A percentile compares a stretch with the other conserved stretches of the same genome.
These are phyloP conservation scores for Ips nitidus DNA, from an alignment of 1,140 invertebrate species.

Conservation along the genomic window DNA sequence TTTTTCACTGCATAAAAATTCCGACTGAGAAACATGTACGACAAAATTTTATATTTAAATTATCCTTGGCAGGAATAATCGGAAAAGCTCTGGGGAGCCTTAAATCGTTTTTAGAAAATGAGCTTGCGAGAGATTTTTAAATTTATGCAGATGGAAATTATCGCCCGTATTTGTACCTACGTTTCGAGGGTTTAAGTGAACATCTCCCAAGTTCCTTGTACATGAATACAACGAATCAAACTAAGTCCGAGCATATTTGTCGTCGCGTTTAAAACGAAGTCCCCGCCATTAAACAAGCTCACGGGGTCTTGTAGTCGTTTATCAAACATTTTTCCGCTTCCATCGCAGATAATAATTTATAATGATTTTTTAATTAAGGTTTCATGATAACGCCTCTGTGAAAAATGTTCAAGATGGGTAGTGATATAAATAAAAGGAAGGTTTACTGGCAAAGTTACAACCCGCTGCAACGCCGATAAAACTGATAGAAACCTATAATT, in stretches of 20 bases:
- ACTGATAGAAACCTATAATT: neutral
- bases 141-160: constrained; percentile 32
- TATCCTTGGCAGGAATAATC: constrained; percentile 29
- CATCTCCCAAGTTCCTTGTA: too few relatives aligned
- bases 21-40: constrained; percentile 43
- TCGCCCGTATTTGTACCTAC: neutral
- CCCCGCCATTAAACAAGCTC: too few relatives aligned
- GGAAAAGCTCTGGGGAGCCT: constrained; percentile 20
- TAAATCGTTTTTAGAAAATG: constrained; percentile 34
- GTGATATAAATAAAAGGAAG: constrained; percentile 41
- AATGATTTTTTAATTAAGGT: constrained; percentile 47
- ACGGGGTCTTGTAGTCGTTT: constrained; percentile 14
- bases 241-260: too few relatives aligned
- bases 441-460: constrained; percentile 16
- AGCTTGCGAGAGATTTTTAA: constrained; percentile 27
- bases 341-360: constrained; percentile 44
- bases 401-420: constrained; percentile 45
- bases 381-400: constrained; percentile 40
- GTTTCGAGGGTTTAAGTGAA: neutral
- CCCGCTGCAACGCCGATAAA: constrained; percentile 32
- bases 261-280: too few relatives aligned
- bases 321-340: constrained; percentile 35
- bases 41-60: constrained; percentile 43
- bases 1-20: constrained; percentile 17
- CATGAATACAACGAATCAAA: too few relatives aligned